Evolutionary conservation across 2,888 invertebrate genomes (phyloP).

Genomic region (Eupithecia insigniata): DNA sequence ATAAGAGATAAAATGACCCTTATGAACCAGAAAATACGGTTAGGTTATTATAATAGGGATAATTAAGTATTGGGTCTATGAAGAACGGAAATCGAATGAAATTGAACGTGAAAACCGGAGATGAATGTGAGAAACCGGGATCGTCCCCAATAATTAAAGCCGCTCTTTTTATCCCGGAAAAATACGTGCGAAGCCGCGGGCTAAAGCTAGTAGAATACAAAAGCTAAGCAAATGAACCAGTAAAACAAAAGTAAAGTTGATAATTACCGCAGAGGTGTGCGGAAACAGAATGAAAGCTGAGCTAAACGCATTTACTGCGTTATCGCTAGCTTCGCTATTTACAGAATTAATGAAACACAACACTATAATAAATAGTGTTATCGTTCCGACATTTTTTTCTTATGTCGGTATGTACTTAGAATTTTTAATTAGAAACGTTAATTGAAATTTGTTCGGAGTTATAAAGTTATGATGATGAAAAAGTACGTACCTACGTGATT

Average conservation of each 20-base stretch:
- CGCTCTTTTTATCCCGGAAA: background rate
- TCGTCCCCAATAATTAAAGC: background rate
- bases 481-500: conserved; percentile 48
- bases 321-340: conserved; percentile 49
- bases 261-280: background rate
- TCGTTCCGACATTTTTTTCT: conserved; percentile 75
- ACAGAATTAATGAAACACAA: conserved; percentile 73
- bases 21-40: background rate
- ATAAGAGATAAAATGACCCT: background rate
- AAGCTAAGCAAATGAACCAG: background rate
- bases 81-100: background rate
- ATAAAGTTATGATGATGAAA: conserved; percentile 56
- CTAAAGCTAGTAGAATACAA: background rate
- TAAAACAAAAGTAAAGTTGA: background rate
- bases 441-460: conserved; percentile 70
- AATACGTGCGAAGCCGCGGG: background rate
- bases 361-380: conserved; percentile 76
- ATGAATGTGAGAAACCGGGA: background rate
- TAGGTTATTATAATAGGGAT: background rate
- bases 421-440: conserved; percentile 80
- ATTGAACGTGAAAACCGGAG: background rate
- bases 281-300: conserved; percentile 9
- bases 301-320: conserved; percentile 30
- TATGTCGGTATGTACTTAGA: conserved; percentile 53
- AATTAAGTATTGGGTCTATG: background rate